Evolutionary conservation across 2,113 vertebrate species (phyloP).

Genomic region (Cheirogaleus medius): DNA sequence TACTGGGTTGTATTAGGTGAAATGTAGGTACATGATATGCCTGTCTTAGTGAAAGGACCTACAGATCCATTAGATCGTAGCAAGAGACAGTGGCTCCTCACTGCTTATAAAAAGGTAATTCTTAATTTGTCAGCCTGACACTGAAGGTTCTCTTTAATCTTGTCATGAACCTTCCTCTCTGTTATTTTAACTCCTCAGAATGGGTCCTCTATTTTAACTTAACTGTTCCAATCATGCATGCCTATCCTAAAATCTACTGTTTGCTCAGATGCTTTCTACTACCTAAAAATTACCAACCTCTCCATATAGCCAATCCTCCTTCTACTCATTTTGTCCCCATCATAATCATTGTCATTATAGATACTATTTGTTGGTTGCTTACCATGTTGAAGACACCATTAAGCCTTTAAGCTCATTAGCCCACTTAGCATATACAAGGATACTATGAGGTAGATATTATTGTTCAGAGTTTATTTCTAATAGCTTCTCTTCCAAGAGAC

Average conservation of each 20-base stretch:
- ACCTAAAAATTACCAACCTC: background rate
- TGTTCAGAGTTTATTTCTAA: background rate
- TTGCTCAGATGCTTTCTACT: background rate
- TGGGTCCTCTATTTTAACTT: background rate
- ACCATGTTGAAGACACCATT: background rate
- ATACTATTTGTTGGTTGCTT: background rate
- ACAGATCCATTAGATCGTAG: background rate
- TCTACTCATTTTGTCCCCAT: background rate
- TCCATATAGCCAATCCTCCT: background rate
- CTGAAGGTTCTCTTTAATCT: background rate
- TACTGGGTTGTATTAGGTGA: background rate
- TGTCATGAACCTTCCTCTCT: background rate
- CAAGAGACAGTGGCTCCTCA: background rate
- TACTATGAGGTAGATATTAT: background rate
- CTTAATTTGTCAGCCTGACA: background rate
- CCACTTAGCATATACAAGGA: background rate
- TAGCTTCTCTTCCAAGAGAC: background rate
- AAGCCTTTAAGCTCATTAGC: background rate
- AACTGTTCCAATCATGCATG: background rate
- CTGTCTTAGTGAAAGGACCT: background rate
- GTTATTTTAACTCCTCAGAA: background rate
- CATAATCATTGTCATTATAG: background rate
- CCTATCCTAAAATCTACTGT: background rate
- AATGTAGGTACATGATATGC: background rate
- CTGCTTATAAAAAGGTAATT: background rate